Evolutionary conservation across 2,888 invertebrate species (phyloP), one percentile per base, ranked within the genome.

Genomic region (Penaeus monodon): DNA sequence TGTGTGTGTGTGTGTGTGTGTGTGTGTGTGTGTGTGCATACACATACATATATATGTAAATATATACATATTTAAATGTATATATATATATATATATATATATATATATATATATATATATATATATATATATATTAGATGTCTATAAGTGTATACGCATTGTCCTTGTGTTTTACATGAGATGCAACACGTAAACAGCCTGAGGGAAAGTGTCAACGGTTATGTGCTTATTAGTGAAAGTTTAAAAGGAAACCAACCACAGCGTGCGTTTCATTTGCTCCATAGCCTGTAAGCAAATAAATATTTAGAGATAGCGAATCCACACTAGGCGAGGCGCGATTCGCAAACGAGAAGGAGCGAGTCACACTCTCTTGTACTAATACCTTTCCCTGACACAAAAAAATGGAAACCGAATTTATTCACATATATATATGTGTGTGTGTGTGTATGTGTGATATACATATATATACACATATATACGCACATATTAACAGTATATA

Each of bases 371-470:
- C 44, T 38, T 76, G 38, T n/a, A n/a, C n/a, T n/a, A 38, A 4
- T 27, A 76, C 44, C 33, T 38, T 38, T 3, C 33, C 33, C 2
- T 6, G 33, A 38, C 3, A 38, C 33, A 38, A 6, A 38, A 38
- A 6, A 38, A 38, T 38, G 33, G 33, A 38, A 38, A 38, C 33
- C 33, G 33, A 38, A 76, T 76, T 38, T 73, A 29, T 73, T 27
- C 10, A 22, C 8, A 70, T 70, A 70, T 27, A 70, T 70, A 70
- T 70, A 70, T 70, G 24, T 70, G 27, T 70, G 27, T 70, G 27
- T 70, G 27, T 70, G 27, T 70, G 27, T 70, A 70, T 70, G 27
- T 70, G 27, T 70, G 27, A n/a, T 73, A 73, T 73, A n/a, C 27
- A n/a, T 73, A n/a, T 73, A 73, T n/a, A n/a, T 73, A 73, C 27